Conservation (phyloP, 2,797 vertebrate genomes). For the Phoxinus dragarum region DNA sequence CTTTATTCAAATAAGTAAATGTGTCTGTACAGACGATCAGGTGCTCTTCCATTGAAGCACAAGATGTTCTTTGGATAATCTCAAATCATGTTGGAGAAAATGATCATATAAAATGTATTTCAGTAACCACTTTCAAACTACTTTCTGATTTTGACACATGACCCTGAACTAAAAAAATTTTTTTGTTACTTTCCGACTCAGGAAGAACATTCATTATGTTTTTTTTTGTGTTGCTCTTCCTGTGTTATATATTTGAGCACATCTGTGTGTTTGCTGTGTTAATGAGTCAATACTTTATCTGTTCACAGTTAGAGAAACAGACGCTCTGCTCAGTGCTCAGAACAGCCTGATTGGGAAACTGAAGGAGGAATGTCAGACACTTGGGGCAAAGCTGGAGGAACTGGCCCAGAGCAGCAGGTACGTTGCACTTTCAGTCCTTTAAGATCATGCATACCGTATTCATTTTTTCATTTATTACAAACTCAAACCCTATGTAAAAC, state of each 20-base stretch:
- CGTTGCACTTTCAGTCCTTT: slow-evolving; percentile 47
- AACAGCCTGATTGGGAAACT: slow-evolving; percentile 87
- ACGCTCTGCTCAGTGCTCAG: slow-evolving; percentile 87
- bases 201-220: neutral
- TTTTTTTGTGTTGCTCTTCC: slow-evolving; percentile 9
- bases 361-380: slow-evolving; percentile 85
- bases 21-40: neutral
- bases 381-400: slow-evolving; percentile 84
- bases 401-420: slow-evolving; percentile 85
- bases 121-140: neutral
- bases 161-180: neutral
- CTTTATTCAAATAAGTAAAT: neutral
- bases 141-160: neutral
- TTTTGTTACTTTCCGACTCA: neutral
- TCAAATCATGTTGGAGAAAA: neutral
- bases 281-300: slow-evolving; percentile 38
- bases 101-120: neutral
- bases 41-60: neutral
- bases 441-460: neutral
- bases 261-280: neutral
- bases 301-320: slow-evolving; percentile 86
- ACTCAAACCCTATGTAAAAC: neutral
- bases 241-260: slow-evolving; percentile 18
- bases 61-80: neutral
- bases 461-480: neutral